Evolutionary conservation across 2,888 invertebrate genomes (phyloP), one percentile per base, ranked within the genome.

Genomic region (Apodemia duryi): DNA sequence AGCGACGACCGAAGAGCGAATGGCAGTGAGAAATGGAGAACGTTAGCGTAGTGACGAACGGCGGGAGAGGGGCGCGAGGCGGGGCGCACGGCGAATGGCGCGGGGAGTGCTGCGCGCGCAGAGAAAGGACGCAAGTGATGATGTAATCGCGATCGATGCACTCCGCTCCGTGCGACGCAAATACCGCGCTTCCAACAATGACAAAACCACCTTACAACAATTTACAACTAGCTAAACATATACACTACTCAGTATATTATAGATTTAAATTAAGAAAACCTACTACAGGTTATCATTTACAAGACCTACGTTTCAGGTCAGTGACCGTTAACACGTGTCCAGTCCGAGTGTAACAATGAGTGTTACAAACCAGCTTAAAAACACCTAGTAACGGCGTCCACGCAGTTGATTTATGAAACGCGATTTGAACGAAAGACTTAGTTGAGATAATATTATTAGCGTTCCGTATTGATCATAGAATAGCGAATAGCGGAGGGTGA

Each of bases 111-210:
- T 85, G 91, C 89, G 91, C 89, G 86, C 91, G 88, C 90, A 89
- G 87, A 86, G 88, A 89, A 89, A 88, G 90, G 88, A 86, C 86
- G 86, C 85, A 79, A 86, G 83, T 84, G 85, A 81, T 91, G 91
- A 91, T 89, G 91, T 90, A 91, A 91, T 86, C 85, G 81, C 91
- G 89, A 91, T 91, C 91, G 89, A 91, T 91, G 90, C 87, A 89
- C 85, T 82, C 77, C 75, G 70, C 65, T 71, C 70, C 65, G 73
- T 71, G 74, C 80, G 77, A 77, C 80, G 78, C 77, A 76, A 80
- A 81, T 75, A 74, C 77, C 77, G 77, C 72, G 70, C 69, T 66
- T 66, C 67, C 63, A 64, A 65, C 66, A 57, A 64, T 66, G 65
- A 68, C 57, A 67, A 68, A 61, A 66, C 68, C 69, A 68, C 71